Base-by-base conservation (phyloP, 1,140 invertebrate species). In the Trichogramma pretiosum region DNA sequence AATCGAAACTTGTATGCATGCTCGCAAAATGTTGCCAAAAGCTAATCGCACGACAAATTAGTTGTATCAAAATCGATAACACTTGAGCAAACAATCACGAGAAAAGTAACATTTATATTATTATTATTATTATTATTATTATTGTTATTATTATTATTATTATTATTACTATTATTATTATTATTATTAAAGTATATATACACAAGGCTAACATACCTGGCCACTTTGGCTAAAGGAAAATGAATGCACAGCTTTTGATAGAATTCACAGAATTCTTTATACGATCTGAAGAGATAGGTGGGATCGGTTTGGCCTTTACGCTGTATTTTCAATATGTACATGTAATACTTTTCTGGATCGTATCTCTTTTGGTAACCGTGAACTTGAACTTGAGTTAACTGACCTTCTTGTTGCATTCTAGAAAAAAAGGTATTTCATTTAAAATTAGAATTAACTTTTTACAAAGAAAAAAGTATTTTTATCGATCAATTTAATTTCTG, bases 341-440 rank as follows among this genome's bases (percentile, higher is more conserved):
- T 91, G 69, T 99, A 99, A 74, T 95, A 93, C 74, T 98, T 98
- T 62, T 98, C 93, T 18, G 93, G 93, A 67, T 92, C 90, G 65
- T 95, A 96, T 53, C 92, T 81, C 67, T 99, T 99, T 72, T 95
- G 87, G 67, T 83, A 95, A 39, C 85, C 84, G 37, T 87, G 78
- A 9, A 98, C 87, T 66, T 85, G 82, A 2, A 96, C 87, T 45
- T 77, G 80, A n/a, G 78, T 81, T 38, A 99, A 80, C 21, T 85
- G 80, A 10, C 94, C 95, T 74, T 98, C 95, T 67, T 85, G 84
- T 39, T 85, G 77, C 78, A 89, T 84, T 48, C 89, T 93, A 60
- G 35, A 68, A 37, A 35, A 39, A 19, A 23, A 16, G 14, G 8
- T 19, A n/a, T n/a, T n/a, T n/a, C n/a, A n/a, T n/a, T n/a, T n/a